Evolutionary conservation across 2,113 vertebrate genomes (phyloP).

Genomic region (Rynchops niger): DNA sequence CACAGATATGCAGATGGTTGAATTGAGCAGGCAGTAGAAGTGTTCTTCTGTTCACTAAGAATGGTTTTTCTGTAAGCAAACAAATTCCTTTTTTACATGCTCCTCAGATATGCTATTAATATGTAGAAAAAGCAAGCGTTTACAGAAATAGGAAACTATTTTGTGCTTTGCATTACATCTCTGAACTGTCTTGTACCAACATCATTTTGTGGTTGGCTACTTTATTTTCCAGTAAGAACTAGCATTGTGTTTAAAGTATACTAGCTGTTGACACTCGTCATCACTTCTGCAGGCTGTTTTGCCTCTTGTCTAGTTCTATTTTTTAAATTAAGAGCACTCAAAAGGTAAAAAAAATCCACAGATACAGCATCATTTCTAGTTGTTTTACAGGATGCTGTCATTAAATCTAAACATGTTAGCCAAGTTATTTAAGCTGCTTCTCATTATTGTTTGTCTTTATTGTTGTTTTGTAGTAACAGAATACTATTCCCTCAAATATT

Average conservation of each 20-base stretch:
- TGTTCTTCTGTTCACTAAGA: neutral
- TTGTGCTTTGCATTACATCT: neutral
- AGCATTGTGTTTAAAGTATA: neutral
- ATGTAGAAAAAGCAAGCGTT: neutral
- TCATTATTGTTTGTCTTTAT: neutral
- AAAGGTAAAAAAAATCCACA: neutral
- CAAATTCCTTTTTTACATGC: neutral
- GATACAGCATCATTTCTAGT: neutral
- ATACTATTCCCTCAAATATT: neutral
- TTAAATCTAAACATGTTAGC: neutral
- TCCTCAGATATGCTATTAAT: neutral
- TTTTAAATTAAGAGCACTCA: neutral
- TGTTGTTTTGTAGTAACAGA: neutral
- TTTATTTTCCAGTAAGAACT: neutral
- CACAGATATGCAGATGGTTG: neutral
- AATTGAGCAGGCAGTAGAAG: neutral
- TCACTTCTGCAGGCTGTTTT: neutral
- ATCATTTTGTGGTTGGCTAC: neutral
- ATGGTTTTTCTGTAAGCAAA: neutral
- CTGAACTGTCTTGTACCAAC: neutral
- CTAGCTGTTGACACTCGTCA: neutral
- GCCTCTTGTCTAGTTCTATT: neutral
- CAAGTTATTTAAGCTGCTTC: neutral
- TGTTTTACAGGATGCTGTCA: neutral
- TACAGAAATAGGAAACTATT: constrained; percentile 9